A percentile compares a stretch with the other conserved stretches of the same genome.
Conservation (phyloP, 2,888 invertebrate genomes). For the Acrobasis consociella region DNA sequence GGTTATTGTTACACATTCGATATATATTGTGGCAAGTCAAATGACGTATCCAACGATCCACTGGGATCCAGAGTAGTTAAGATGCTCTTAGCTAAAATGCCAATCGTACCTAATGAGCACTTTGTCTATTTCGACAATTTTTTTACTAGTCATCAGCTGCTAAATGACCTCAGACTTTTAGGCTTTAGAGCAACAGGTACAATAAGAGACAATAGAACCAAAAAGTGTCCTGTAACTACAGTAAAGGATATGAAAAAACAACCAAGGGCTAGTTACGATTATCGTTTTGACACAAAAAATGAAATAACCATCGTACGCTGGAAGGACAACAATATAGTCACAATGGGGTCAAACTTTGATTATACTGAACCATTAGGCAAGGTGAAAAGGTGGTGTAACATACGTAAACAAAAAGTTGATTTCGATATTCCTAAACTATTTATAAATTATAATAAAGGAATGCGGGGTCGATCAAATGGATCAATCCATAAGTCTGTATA, state of each 20-base stretch:
- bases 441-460: constrained; percentile 36
- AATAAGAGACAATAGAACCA: constrained; percentile 36
- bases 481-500: constrained; percentile 34
- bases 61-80: constrained; percentile 23
- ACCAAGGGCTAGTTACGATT: constrained; percentile 36
- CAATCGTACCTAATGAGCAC: constrained; percentile 30
- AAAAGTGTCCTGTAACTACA: constrained; percentile 35
- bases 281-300: constrained; percentile 37
- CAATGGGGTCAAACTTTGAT: constrained; percentile 38
- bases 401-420: constrained; percentile 34
- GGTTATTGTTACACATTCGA: constrained; percentile 12
- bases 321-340: constrained; percentile 39
- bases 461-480: constrained; percentile 40
- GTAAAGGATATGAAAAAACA: constrained; percentile 38
- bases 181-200: constrained; percentile 36
- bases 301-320: constrained; percentile 36
- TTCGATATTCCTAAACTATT: constrained; percentile 36
- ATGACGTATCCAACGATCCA: not conserved
- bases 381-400: constrained; percentile 36
- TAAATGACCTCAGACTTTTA: constrained; percentile 29
- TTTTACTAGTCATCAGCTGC: constrained; percentile 33
- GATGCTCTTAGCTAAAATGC: constrained; percentile 31
- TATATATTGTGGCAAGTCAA: constrained; percentile 10
- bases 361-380: constrained; percentile 34
- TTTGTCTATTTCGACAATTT: constrained; percentile 35